Evolutionary conservation across 2,888 invertebrate species (phyloP).

Genomic region (Tetranychus piercei): DNA sequence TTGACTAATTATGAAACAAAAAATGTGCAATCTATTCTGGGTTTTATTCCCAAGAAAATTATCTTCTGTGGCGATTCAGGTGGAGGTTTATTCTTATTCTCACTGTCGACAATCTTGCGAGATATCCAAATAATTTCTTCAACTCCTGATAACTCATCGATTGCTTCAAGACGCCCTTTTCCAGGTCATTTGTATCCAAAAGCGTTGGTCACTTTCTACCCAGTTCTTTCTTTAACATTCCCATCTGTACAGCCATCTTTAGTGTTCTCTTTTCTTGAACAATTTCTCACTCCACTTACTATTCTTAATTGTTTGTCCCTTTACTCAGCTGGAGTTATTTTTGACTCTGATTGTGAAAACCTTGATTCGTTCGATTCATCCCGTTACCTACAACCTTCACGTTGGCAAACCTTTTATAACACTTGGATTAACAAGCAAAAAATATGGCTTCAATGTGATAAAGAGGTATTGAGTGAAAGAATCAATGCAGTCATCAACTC

Average conservation of each 20-base stretch:
- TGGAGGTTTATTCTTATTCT: constrained; percentile 74
- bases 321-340: not conserved
- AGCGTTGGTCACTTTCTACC: constrained; percentile 1
- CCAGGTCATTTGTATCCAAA: not conserved
- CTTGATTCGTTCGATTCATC: not conserved
- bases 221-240: not conserved
- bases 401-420: constrained; percentile 6
- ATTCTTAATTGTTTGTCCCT: not conserved
- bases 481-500: not conserved
- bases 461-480: not conserved
- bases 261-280: not conserved
- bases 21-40: not conserved
- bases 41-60: constrained; percentile 27
- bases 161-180: not conserved
- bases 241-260: not conserved
- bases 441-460: constrained; percentile 5
- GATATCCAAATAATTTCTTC: constrained; percentile 31
- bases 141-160: not conserved
- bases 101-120: constrained; percentile 56
- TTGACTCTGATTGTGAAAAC: not conserved
- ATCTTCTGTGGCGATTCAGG: constrained; percentile 70
- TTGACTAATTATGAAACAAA: constrained; percentile 6
- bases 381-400: not conserved
- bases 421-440: not conserved
- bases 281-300: not conserved